Percentiles rank a stretch among this genome's conserved stretches.
These are phyloP conservation scores for Chaetogeoica ovagalla DNA, from an alignment of 2,888 invertebrate genomes.

Conservation along the genomic window DNA sequence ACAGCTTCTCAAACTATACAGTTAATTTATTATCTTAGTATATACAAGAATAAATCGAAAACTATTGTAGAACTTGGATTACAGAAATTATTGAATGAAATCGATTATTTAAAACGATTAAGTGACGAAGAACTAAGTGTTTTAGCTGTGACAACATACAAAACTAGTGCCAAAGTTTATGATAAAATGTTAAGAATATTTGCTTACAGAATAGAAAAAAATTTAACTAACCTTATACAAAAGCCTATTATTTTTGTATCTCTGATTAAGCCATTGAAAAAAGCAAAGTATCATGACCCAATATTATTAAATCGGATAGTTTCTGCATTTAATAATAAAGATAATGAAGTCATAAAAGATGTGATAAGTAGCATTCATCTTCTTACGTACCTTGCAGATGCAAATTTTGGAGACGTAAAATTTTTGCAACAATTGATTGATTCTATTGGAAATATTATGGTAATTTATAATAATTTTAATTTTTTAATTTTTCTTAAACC, in stretches of 20 bases:
- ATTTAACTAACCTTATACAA: conserved; percentile 27
- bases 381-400: conserved; percentile 46
- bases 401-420: conserved; percentile 23
- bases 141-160: conserved; percentile 35
- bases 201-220: conserved; percentile 35
- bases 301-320: conserved; percentile 1
- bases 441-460: conserved; percentile 33
- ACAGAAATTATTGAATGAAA: conserved; percentile 41
- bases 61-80: conserved; percentile 18
- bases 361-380: conserved; percentile 39
- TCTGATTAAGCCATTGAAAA: conserved; percentile 39
- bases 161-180: conserved; percentile 34
- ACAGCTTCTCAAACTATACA: conserved; percentile 40
- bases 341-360: conserved; percentile 25
- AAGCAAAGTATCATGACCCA: conserved; percentile 49
- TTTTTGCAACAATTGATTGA: conserved; percentile 41
- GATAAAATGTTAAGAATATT: conserved; percentile 46
- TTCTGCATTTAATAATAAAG: background rate
- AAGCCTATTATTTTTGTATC: conserved; percentile 22
- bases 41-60: conserved; percentile 32
- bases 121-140: conserved; percentile 41
- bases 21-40: conserved; percentile 39
- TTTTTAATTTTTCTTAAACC: background rate
- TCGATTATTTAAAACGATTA: conserved; percentile 23
- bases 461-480: conserved; percentile 7